These are phyloP conservation scores for Ivindomyrus marchei DNA, from an alignment of 2,113 vertebrate genomes.

Conservation along the genomic window DNA sequence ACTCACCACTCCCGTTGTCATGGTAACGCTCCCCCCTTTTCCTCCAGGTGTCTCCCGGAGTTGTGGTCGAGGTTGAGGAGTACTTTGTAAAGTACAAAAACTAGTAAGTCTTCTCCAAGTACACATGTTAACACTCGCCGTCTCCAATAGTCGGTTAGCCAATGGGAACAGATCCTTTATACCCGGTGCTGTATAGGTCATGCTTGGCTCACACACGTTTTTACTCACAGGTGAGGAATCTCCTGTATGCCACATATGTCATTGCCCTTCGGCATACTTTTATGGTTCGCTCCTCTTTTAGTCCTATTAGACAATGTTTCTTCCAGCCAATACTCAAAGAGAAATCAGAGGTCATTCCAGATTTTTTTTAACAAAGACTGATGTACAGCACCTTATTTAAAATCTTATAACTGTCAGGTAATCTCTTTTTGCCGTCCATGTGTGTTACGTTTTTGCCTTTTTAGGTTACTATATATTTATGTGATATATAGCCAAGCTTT, in stretches of 20 bases:
- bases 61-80: conserved; percentile 85
- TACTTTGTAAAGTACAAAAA: conserved; percentile 99
- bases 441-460: background rate
- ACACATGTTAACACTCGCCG: background rate
- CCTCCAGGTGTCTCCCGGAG: conserved; percentile 76
- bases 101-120: conserved; percentile 76
- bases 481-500: background rate
- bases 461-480: background rate
- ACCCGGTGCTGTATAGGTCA: background rate
- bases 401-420: background rate
- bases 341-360: background rate
- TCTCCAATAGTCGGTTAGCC: background rate
- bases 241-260: background rate
- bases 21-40: conserved; percentile 14
- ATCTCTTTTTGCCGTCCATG: background rate
- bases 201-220: background rate
- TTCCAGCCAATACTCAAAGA: background rate
- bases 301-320: background rate
- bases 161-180: background rate
- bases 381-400: background rate
- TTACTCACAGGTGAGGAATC: background rate
- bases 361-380: background rate
- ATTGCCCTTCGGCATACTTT: background rate
- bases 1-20: background rate
- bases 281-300: background rate